Evolutionary conservation across 2,113 vertebrate genomes (phyloP), one percentile per base, ranked within the genome.

Genomic region (Heterotis niloticus): DNA sequence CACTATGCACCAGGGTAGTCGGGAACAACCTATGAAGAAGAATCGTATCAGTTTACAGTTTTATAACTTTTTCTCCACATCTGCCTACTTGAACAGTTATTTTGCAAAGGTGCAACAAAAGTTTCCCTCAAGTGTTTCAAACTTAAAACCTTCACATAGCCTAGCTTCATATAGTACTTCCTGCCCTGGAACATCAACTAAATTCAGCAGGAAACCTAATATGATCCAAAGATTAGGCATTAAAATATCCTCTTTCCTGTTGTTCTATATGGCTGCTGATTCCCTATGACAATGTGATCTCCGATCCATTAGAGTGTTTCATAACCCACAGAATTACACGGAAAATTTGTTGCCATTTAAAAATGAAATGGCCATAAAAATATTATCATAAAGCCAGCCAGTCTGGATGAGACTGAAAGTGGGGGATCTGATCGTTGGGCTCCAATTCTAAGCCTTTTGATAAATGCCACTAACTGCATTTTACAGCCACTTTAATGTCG

Each of bases 331-430:
- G 54, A 24, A 16, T 54, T 62, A 20, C 17, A n/a, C 28, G 85
- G 87, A 89, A 90, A 82, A 23, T 16, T 29, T 20, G 18, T 26
- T 60, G 24, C 52, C 56, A 86, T 86, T 84, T 84, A 83, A 85
- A 85, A 87, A 82, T 84, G 83, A 88, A 56, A 78, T 87, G 87
- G 86, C 83, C 87, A 85, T 80, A 90, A 88, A 89, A 87, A 83
- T 88, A 86, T 85, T 88, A 82, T 84, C 80, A 23, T 34, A 12
- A 52, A 11, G 28, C 75, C 10, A 1, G 1, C 59, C 80, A 62
- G 84, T 83, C 88, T 85, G 84, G 82, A 86, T 84, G 68, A 84
- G 24, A 70, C 78, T 81, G 44, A 86, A 84, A 85, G 79, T 82
- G 82, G 81, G 57, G 60, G 70, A 20, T 51, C 60, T 51, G 81